Conservation (phyloP, 2,113 vertebrate species). For the Proteles cristata region DNA sequence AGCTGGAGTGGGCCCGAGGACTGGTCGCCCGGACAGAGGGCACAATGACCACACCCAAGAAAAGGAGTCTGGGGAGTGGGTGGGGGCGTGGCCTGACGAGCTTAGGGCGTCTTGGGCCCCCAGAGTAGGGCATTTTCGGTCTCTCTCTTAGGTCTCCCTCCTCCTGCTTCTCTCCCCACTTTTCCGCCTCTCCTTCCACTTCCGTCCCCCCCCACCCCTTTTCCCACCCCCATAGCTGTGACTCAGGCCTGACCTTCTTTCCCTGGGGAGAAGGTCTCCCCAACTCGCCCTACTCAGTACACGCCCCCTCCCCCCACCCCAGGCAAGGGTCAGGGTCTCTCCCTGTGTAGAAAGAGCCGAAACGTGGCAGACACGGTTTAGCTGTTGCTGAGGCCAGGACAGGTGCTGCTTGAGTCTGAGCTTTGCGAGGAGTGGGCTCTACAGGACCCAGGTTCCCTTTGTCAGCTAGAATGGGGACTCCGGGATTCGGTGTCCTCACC, state of each 20-base stretch:
- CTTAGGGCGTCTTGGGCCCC: not conserved
- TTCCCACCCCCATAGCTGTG: not conserved
- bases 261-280: not conserved
- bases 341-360: not conserved
- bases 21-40: not conserved
- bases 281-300: not conserved
- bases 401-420: not conserved
- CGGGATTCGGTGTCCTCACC: not conserved
- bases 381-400: not conserved
- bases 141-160: not conserved
- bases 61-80: not conserved
- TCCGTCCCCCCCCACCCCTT: too few species aligned
- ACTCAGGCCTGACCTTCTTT: constrained; percentile 65
- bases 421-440: not conserved
- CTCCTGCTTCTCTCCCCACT: not conserved
- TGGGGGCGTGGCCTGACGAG: not conserved
- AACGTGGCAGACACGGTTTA: not conserved
- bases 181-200: not conserved
- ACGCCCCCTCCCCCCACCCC: too few species aligned
- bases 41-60: not conserved
- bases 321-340: not conserved
- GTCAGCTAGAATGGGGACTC: not conserved
- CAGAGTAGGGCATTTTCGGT: not conserved
- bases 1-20: not conserved
- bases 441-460: not conserved